These are phyloP conservation scores for Dryococelus australis DNA, from an alignment of 2,888 invertebrate species.

Conservation along the genomic window DNA sequence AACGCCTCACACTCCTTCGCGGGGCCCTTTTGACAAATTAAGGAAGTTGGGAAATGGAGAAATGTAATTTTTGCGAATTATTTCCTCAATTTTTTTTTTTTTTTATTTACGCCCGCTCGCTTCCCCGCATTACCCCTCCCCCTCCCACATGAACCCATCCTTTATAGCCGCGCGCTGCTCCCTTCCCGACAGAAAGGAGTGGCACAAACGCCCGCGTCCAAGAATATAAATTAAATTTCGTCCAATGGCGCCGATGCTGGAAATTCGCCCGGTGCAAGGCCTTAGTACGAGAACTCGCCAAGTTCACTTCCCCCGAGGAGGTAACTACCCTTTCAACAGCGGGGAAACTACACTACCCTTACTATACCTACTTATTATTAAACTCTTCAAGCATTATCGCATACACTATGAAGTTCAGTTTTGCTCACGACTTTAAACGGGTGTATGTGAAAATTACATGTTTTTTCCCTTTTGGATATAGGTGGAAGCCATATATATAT, in stretches of 20 bases:
- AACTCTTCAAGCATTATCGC: too few species aligned
- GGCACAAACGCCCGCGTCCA: slow-evolving; percentile 42
- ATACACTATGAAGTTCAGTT: too few species aligned
- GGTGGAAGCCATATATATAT: too few species aligned
- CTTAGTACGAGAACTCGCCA: background rate
- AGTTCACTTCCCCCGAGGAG: background rate
- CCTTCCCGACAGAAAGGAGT: slow-evolving; percentile 36
- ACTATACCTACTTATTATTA: too few species aligned
- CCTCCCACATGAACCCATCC: background rate
- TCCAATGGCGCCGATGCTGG: slow-evolving; percentile 31
- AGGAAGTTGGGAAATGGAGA: slow-evolving; percentile 46
- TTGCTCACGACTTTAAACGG: too few species aligned
- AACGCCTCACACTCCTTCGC: slow-evolving; percentile 24
- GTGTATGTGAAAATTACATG: too few species aligned
- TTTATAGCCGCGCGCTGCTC: too few species aligned
- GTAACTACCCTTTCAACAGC: too few species aligned
- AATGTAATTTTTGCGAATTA: slow-evolving; percentile 47
- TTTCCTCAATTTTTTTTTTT: slow-evolving; percentile 36
- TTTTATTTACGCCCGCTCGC: background rate
- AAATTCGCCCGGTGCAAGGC: slow-evolving; percentile 8
- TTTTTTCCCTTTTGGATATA: too few species aligned
- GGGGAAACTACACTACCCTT: too few species aligned
- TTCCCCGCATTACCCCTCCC: background rate
- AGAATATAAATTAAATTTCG: slow-evolving; percentile 41
- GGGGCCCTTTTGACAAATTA: slow-evolving; percentile 47